A percentile compares a stretch with the other conserved stretches of the same genome.
These are phyloP conservation scores for Hypotaenidia philippensis DNA, from an alignment of 2,797 vertebrate species.

Conservation along the genomic window DNA sequence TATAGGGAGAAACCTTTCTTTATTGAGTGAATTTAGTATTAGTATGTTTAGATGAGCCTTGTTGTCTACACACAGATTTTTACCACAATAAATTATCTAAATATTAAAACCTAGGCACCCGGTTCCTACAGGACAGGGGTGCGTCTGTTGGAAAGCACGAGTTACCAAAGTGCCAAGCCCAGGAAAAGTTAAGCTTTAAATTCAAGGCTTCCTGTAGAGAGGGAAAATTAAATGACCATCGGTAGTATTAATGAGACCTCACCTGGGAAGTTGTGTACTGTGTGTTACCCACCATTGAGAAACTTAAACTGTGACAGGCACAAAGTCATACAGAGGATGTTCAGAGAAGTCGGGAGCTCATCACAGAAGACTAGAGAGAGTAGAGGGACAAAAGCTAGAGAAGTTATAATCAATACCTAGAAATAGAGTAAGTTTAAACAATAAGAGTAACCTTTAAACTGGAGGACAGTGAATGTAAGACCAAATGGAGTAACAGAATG, in stretches of 20 bases:
- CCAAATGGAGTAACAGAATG: too few species aligned
- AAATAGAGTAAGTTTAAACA: background rate
- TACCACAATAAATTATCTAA: background rate
- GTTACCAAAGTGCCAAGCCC: background rate
- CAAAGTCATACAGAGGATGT: background rate
- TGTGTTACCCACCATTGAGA: background rate
- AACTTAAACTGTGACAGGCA: background rate
- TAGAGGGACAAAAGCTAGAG: background rate
- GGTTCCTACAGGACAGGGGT: background rate
- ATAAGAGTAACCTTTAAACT: background rate
- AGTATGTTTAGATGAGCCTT: background rate
- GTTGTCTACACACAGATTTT: background rate
- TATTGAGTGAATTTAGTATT: background rate
- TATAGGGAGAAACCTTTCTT: background rate
- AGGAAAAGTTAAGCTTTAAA: background rate
- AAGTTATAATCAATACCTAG: background rate
- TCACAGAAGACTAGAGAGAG: background rate
- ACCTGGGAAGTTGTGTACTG: background rate
- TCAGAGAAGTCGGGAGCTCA: background rate
- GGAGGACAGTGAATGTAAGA: background rate
- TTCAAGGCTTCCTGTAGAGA: background rate
- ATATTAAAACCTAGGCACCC: background rate
- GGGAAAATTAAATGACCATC: background rate
- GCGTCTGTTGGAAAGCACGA: background rate
- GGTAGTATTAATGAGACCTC: background rate